These are phyloP conservation scores for Mechanitis messenoides DNA, from an alignment of 2,888 invertebrate species.

Conservation along the genomic window DNA sequence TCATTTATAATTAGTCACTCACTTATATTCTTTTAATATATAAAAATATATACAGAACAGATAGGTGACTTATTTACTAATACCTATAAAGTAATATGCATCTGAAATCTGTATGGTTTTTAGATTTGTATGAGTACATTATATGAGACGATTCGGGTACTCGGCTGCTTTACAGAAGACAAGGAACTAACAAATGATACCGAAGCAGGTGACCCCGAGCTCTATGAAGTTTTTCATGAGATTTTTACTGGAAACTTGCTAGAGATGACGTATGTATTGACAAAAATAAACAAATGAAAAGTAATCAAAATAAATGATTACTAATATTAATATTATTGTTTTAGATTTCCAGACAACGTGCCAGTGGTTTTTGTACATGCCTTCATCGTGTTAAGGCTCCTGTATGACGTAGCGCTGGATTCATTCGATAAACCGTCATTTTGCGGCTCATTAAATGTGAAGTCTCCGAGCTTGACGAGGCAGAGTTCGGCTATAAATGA, in stretches of 20 bases:
- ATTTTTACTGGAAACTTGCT: constrained; percentile 86
- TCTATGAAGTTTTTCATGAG: constrained; percentile 79
- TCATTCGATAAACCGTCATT: constrained; percentile 93
- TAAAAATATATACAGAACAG: too few relatives aligned
- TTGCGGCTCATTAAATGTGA: constrained; percentile 80
- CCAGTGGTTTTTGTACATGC: constrained; percentile 88
- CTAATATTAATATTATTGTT: constrained; percentile 7
- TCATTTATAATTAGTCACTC: constrained; percentile 19
- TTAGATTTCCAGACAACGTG: constrained; percentile 82
- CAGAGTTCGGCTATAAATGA: constrained; percentile 79
- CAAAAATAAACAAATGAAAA: background rate
- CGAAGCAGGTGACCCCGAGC: constrained; percentile 59
- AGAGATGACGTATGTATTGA: constrained; percentile 77
- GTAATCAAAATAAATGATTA: background rate
- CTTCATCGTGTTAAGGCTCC: constrained; percentile 88
- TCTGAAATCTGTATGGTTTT: constrained; percentile 26
- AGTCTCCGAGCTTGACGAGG: constrained; percentile 79
- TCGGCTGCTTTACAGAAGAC: constrained; percentile 89
- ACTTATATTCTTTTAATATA: background rate
- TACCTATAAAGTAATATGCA: background rate
- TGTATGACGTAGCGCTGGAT: constrained; percentile 97
- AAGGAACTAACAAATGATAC: constrained; percentile 65
- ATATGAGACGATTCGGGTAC: constrained; percentile 91
- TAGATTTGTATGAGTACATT: constrained; percentile 95
- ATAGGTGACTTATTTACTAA: too few relatives aligned